Base-by-base conservation (phyloP, 1,140 invertebrate species). In the Drosophila carrolli region DNA sequence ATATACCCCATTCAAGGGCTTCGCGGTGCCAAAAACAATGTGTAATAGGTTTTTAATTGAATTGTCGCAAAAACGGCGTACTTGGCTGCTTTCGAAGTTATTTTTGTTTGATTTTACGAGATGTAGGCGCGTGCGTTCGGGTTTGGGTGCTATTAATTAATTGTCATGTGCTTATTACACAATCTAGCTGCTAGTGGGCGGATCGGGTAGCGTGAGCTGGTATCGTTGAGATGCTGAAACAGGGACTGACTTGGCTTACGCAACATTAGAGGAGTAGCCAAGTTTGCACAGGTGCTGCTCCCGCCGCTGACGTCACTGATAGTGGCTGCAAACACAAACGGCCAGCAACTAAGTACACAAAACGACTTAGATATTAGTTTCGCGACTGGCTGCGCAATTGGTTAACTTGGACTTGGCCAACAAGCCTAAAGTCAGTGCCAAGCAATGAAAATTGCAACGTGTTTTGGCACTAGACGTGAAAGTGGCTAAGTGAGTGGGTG, bases 381-480 rank as follows among this genome's bases (percentile, higher is more conserved):
- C 0, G 51, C 65, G 23, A 59, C 47, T 59, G 46, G 53, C 65
- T 89, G 72, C 80, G 75, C 84, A 80, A 77, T 89, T 76, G 78
- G 67, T 84, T 88, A 63, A 84, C 84, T 89, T 88, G 84, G 84
- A 88, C 84, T 88, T 88, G 84, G 84, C 84, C 84, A 89, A 88
- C 76, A 71, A 58, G 84, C 80, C 70, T 84, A 88, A 88, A 88
- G 84, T 88, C 84, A 88, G 84, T 88, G 84, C 84, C 84, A 88
- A 88, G 84, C 82, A 71, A 88, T 89, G 84, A 88, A 88, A 88
- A 88, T 84, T 89, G 80, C 85, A 90, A 82, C 80, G 77, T 83
- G 89, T 86, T 91, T 88, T 90, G 88, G 73, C 88, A 84, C 83
- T 90, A 88, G 88, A 81, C 83, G 88, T 91, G 88, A 90, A 91